Base-by-base conservation (phyloP, 2,797 vertebrate species). In the Apodemus agrarius region DNA sequence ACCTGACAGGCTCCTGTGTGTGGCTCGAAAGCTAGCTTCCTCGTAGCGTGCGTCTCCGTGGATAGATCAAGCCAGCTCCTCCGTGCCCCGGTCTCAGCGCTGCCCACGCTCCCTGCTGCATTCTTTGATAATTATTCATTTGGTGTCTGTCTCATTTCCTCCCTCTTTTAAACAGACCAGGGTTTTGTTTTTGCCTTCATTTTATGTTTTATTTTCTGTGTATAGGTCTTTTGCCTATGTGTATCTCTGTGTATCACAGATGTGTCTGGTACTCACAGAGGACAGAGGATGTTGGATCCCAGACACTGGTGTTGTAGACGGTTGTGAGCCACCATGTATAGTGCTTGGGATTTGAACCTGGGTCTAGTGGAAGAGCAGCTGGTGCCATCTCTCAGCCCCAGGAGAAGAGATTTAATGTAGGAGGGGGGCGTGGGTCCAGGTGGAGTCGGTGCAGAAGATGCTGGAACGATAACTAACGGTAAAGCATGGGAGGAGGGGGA, bases 41-140 rank as follows among this genome's bases (percentile, higher is more conserved):
- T 43, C 3, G 37, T 31, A 11, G 3, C 5, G 4, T 31, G 46
- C 52, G 52, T 52, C 40, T 46, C n/a, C 1, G 0, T 13, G 14
- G 37, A 46, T 12, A 49, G 29, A n/a, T 31, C 31, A n/a, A 24
- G 29, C 17, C 17, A 22, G 40, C 21, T 49, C 29, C 16, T 83
- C 37, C 26, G 0, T 19, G 54, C 3, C 12, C 61, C 12, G 6
- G 14, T 13, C 57, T 29, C 3, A 19, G 16, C 46, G 4, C 12
- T 22, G 3, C 46, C 9, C 14, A 14, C 0, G 3, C 1, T 52
- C 13, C 43, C 63, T 16, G 2, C 16, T 14, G 6, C 6, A 10
- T 14, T 3, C 6, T 52, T 37, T n/a, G 12, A 16, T 21, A 67
- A 22, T n/a, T 49, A 29, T 24, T n/a, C 34, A 21, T 57, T 54